Percentiles rank a stretch among this genome's conserved stretches.
phyloP scores from a whole-genome alignment of 2,888 invertebrate species.

The Hyposoter dolosus region DNA sequence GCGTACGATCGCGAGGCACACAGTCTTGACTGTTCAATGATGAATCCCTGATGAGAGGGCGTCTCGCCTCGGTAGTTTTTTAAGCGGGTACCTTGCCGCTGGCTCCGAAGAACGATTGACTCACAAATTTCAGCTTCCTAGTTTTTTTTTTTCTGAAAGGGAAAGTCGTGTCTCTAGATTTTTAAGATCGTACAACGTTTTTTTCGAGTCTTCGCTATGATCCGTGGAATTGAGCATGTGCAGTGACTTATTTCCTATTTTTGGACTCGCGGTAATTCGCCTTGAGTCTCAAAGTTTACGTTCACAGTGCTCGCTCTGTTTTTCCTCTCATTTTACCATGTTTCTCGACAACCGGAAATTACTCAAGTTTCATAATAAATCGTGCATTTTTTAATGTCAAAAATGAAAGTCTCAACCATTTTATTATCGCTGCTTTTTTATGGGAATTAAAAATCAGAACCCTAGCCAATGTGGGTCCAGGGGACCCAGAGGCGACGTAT shows the following conservation, averaged over 20 bases:
- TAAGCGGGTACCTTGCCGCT: conserved; percentile 39
- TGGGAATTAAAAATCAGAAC: too few species aligned
- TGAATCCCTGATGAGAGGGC: conserved; percentile 45
- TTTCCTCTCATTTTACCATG: conserved; percentile 23
- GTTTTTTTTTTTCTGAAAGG: conserved; percentile 47
- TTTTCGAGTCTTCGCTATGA: conserved; percentile 21
- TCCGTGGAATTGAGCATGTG: conserved; percentile 28
- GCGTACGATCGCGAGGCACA: conserved; percentile 47
- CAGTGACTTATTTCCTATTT: conserved; percentile 45
- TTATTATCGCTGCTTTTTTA: too few species aligned
- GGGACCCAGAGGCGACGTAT: not conserved
- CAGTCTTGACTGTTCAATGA: conserved; percentile 39
- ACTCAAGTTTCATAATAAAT: not conserved
- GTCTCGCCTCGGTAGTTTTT: conserved; percentile 45
- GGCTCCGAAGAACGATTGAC: conserved; percentile 34
- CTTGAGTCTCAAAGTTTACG: not conserved
- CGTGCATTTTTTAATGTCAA: not conserved
- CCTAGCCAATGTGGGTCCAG: too few species aligned
- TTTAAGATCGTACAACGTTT: conserved; percentile 4
- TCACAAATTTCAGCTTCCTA: conserved; percentile 56
- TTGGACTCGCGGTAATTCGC: conserved; percentile 8
- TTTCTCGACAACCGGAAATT: not conserved
- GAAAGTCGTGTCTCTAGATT: conserved; percentile 3
- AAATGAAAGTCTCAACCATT: too few species aligned
- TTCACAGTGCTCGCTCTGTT: not conserved